Base-by-base conservation (phyloP, 1,140 invertebrate species). In the Thalassaphorura encarpata region DNA sequence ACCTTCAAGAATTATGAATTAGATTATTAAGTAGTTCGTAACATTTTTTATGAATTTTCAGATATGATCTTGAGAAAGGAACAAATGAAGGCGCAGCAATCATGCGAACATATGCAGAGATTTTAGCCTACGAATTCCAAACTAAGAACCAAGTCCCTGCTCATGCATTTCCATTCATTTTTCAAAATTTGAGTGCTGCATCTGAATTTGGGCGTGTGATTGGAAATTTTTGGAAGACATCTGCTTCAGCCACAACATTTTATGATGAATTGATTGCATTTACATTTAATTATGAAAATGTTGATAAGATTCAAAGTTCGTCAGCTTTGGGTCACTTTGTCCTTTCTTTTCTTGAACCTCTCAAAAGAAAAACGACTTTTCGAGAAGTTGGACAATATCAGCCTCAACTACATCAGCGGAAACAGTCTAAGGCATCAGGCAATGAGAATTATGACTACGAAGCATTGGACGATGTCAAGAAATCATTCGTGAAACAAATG, bases 81-180 rank as follows among this genome's bases (percentile, higher is more conserved):
- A 19, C 39, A 15, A 48, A 4, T 31, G 55, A 57, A 33, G 43
- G 48, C 23, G 8, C 28, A n/a, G 50, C 56, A 2, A 58, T 58
- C 31, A 13, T 53, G 6, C 24, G 56, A 24, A 58, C 56, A 3
- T 58, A 52, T 28, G 50, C 51, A 8, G 56, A 58, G 43, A 49
- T 46, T 11, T 24, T 58, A 3, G 41, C n/a, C 19, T 58, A 42
- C 48, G 11, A 52, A n/a, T 45, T 43, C 36, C 52, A 58, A 26
- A 27, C 52, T 29, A 42, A 21, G 16, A 13, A 31, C 8, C 23
- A 21, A 33, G 8, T 33, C 21, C 48, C 48, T 3, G 16, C 6
- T 6, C 28, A 4, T 43, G 16, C 26, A 16, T 42, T 53, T 27
- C 51, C 26, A 4, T 51, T 51, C 36, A 8, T 51, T 16, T 43